Base-by-base conservation (phyloP, 2,113 vertebrate genomes). In the Channa maculata region DNA sequence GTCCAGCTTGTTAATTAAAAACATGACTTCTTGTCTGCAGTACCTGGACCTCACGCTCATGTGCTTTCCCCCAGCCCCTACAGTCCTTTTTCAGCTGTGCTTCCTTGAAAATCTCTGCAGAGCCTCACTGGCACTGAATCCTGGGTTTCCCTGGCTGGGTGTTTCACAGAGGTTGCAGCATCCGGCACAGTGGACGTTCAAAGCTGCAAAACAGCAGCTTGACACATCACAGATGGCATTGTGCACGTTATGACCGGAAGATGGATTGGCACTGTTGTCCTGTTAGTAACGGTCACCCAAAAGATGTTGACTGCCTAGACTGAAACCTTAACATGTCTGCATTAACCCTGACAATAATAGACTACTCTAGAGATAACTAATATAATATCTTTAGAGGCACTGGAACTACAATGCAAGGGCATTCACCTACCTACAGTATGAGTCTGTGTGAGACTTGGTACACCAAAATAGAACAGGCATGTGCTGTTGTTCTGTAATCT, bases 91-190 rank as follows among this genome's bases (percentile, higher is more conserved):
- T 38, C 57, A 63, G 70, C 53, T 36, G 48, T 66, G 63, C 72
- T 70, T 69, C 53, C 60, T 57, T 33, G 53, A 67, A 69, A 71
- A 80, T 52, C 50, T 82, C 89, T 63, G 82, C 75, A 79, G 86
- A 75, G 79, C 66, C 57, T 64, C 44, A 62, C 59, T 43, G 75
- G 70, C 75, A 79, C 61, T 64, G 70, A 64, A 65, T 77, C 65
- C 48, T 54, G 75, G 79, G 80, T 79, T 76, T 81, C 68, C 80
- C 70, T 1, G 13, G 46, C 44, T 72, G 45, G 80, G 58, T 60
- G 79, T 81, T 90, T 89, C 80, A 65, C 65, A 51, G 48, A 54
- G 71, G 71, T 83, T 85, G 87, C 84, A 86, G 83, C 79, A 87
- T 83, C 68, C 14, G 24, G 54, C 62, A 75, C 38, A 36, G 69